A percentile compares a stretch with the other conserved stretches of the same genome.
Conservation (phyloP, 2,888 invertebrate species). For the Pteria penguin region DNA sequence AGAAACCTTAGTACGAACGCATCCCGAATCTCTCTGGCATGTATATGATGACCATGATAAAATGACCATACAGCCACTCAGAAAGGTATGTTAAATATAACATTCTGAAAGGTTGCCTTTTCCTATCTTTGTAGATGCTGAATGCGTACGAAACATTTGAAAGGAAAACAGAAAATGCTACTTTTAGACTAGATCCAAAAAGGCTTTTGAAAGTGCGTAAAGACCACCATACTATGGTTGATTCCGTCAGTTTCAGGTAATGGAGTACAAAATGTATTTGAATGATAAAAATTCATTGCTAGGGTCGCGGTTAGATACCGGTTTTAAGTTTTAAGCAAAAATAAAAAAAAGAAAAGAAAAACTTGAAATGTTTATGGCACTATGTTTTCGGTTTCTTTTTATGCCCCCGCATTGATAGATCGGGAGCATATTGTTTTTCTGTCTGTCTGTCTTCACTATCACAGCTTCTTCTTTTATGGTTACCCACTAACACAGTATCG, state of each 20-base stretch:
- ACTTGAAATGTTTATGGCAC: too few relatives aligned
- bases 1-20: neutral
- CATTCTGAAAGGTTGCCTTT: too few relatives aligned
- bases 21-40: conserved; percentile 12
- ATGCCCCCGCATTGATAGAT: too few relatives aligned
- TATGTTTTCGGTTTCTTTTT: too few relatives aligned
- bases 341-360: too few relatives aligned
- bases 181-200: neutral
- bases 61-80: neutral
- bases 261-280: neutral
- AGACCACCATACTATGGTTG: neutral
- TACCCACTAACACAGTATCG: too few relatives aligned
- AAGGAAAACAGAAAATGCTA: neutral
- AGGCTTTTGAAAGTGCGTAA: neutral
- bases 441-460: too few relatives aligned
- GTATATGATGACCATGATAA: conserved; percentile 16
- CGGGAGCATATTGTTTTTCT: too few relatives aligned
- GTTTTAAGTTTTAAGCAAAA: too few relatives aligned
- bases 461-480: too few relatives aligned
- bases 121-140: neutral
- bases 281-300: too few relatives aligned
- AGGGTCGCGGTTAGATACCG: too few relatives aligned
- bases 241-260: neutral
- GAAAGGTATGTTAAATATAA: neutral
- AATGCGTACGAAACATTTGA: neutral